Evolutionary conservation across 2,888 invertebrate genomes (phyloP).

Genomic region (Machimus atricapillus): DNA sequence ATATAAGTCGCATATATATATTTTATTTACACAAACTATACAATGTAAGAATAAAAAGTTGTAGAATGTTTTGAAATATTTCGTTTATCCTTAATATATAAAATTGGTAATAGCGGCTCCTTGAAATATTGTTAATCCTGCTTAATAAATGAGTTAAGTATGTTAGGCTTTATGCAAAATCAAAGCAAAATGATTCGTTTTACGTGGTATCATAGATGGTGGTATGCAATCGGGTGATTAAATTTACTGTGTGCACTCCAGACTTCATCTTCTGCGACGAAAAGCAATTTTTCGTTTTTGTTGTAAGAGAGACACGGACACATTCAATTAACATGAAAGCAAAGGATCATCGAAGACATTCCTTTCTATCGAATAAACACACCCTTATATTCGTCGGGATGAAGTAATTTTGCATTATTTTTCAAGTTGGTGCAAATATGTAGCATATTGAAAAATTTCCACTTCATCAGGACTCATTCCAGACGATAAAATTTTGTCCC

Average conservation of each 20-base stretch:
- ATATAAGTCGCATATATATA: too few species aligned
- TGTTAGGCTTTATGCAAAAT: too few species aligned
- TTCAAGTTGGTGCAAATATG: conserved; percentile 5
- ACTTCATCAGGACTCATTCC: conserved; percentile 63
- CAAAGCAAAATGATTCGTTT: background rate
- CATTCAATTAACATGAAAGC: background rate
- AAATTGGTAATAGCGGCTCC: too few species aligned
- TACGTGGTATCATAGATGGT: background rate
- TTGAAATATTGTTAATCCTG: too few species aligned
- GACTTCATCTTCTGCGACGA: background rate
- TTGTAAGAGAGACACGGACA: background rate
- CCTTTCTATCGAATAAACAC: background rate
- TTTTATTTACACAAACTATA: too few species aligned
- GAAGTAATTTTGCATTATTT: conserved; percentile 6
- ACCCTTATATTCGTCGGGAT: background rate
- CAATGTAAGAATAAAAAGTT: too few species aligned
- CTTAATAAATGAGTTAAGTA: too few species aligned
- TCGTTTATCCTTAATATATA: too few species aligned
- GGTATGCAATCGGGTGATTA: background rate
- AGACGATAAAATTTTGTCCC: conserved; percentile 58
- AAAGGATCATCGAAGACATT: background rate
- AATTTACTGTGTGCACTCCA: background rate
- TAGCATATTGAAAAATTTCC: conserved; percentile 57
- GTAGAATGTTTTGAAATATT: too few species aligned
- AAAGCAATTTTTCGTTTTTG: background rate